Evolutionary conservation across 2,797 vertebrate genomes (phyloP), one percentile per base, ranked within the genome.

Genomic region (Manis javanica): DNA sequence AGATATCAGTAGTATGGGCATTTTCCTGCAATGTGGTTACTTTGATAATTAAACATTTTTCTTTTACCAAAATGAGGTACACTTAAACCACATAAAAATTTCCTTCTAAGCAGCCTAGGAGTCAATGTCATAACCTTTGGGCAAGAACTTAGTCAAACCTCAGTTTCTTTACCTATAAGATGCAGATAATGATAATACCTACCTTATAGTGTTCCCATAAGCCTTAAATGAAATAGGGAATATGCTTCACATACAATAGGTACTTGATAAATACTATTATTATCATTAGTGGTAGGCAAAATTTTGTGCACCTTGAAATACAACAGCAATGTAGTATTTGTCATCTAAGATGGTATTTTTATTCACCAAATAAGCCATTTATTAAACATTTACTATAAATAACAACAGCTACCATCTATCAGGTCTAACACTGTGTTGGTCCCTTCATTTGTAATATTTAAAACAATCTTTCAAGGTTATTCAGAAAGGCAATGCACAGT

Each of bases 341-440:
- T 46, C 74, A 66, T 18, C 55, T 55, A 46, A 26, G 71, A 46
- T 21, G 59, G 37, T 88, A 49, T 53, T 93, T 94, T 86, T 19
- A 93, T n/a, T 72, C 39, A 75, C 26, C 37, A 42, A 87, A 59
- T 10, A 93, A 85, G 49, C 53, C 24, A 69, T 57, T 84, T 37
- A 78, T 86, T 88, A 78, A 92, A 93, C 77, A 91, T 42, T 93
- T 46, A 84, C 31, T 63, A 34, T 71, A 74, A 91, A 87, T 53
- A 74, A 79, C 31, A 86, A 71, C 29, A 94, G 78, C 63, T 46
- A 37, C 21, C 31, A 90, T 21, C 75, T 51, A 78, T 4, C 29
- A 3, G 39, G 55, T 29, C 85, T 75, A 64, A 49, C 16, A 34
- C 23, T 51, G n/a, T 19, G 63, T 24, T 6, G 2, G 18, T 14